phyloP scores from a whole-genome alignment of 2,888 invertebrate species.

The Pycnomerus fuliginosus region DNA sequence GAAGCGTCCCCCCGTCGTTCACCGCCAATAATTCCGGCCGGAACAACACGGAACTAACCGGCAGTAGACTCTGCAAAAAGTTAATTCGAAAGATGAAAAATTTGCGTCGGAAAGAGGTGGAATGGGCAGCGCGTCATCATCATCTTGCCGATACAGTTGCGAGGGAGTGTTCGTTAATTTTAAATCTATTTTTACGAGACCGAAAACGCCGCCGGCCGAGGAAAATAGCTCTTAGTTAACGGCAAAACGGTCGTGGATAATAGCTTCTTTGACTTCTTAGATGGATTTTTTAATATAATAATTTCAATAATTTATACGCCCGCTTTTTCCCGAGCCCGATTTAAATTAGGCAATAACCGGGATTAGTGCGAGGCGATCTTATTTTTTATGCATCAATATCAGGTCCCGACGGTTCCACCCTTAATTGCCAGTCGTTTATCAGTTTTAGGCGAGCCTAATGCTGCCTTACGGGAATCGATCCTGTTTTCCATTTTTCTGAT shows the following conservation, averaged over 20 bases:
- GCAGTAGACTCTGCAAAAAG: conserved; percentile 65
- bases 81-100: no score
- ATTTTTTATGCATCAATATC: no score
- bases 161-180: conserved; percentile 39
- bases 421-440: no score
- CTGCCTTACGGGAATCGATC: no score
- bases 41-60: conserved; percentile 68
- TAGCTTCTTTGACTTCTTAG: conserved; percentile 68
- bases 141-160: no score
- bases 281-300: conserved; percentile 75
- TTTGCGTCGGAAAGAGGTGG: no score
- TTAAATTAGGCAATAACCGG: conserved; percentile 55
- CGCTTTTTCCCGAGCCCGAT: conserved; percentile 40
- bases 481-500: no score
- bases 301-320: conserved; percentile 61
- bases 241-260: conserved; percentile 51
- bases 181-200: conserved; percentile 42
- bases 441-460: no score
- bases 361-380: conserved; percentile 42
- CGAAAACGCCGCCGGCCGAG: conserved; percentile 42
- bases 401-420: no score
- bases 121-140: no score
- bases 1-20: conserved; percentile 65
- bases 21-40: conserved; percentile 65
- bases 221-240: conserved; percentile 52